These are phyloP conservation scores for Kryptolebias marmoratus DNA, from an alignment of 2,113 vertebrate genomes.

Conservation along the genomic window DNA sequence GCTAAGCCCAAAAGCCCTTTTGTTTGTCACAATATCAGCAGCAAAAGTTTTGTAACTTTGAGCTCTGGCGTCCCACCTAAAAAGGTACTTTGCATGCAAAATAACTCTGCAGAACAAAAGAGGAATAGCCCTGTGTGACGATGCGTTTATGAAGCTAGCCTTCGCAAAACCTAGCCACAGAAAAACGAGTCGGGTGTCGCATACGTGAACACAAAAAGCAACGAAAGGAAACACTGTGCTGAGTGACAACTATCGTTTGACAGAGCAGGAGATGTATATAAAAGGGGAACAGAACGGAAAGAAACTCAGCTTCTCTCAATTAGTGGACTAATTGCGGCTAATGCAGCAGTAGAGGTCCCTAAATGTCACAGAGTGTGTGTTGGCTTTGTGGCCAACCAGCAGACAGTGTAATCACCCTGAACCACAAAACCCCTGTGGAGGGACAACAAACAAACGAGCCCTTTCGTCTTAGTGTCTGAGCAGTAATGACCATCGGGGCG, in stretches of 20 bases:
- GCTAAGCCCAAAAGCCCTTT: too few relatives aligned
- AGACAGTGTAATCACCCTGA: conserved; percentile 70
- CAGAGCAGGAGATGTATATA: background rate
- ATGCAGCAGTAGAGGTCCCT: conserved; percentile 39
- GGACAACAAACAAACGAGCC: conserved; percentile 42
- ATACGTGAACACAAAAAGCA: background rate
- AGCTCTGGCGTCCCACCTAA: too few relatives aligned
- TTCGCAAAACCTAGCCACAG: too few relatives aligned
- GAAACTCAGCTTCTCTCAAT: conserved; percentile 14
- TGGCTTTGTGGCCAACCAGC: conserved; percentile 70
- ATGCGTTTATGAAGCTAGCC: too few relatives aligned
- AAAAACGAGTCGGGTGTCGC: too few relatives aligned
- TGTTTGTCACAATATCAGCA: too few relatives aligned
- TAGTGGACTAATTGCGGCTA: conserved; percentile 47
- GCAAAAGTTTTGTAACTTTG: too few relatives aligned
- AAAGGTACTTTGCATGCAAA: too few relatives aligned
- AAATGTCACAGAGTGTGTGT: conserved; percentile 57
- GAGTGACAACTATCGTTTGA: background rate
- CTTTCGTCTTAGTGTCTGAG: conserved; percentile 47
- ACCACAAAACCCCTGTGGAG: conserved; percentile 53
- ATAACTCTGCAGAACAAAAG: too few relatives aligned
- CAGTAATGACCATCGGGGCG: conserved; percentile 56
- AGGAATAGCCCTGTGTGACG: too few relatives aligned
- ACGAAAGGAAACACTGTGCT: background rate
- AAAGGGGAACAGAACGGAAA: conserved; percentile 1